Percentiles rank a stretch among this genome's conserved stretches.
These are phyloP conservation scores for Microtus pennsylvanicus DNA, from an alignment of 2,113 vertebrate species.

Conservation along the genomic window DNA sequence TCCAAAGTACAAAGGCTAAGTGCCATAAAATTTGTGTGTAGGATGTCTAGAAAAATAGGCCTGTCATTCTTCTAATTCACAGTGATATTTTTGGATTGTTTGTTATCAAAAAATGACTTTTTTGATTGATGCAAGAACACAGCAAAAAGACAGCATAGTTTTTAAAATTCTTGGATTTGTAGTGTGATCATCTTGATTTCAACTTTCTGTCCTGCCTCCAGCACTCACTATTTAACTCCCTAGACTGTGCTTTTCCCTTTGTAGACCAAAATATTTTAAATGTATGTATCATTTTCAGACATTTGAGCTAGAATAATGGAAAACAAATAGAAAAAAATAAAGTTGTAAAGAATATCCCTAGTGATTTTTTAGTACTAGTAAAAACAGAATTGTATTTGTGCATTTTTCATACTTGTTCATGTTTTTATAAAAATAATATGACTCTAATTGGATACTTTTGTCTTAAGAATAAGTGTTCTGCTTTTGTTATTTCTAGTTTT, in stretches of 20 bases:
- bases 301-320: not conserved
- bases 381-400: not conserved
- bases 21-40: not conserved
- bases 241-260: not conserved
- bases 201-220: not conserved
- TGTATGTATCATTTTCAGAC: not conserved
- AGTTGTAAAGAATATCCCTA: not conserved
- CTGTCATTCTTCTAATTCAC: not conserved
- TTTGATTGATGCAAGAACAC: not conserved
- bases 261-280: not conserved
- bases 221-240: not conserved
- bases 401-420: not conserved
- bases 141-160: not conserved
- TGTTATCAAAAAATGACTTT: not conserved
- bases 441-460: not conserved
- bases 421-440: not conserved
- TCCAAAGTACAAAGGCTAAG: not conserved
- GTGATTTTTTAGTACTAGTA: not conserved
- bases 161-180: not conserved
- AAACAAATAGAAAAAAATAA: not conserved
- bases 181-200: not conserved
- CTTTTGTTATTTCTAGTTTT: not conserved
- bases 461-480: rapidly evolving
- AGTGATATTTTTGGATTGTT: not conserved
- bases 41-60: not conserved